These are phyloP conservation scores for Sisor rabdophorus DNA, from an alignment of 2,113 vertebrate species.

Conservation along the genomic window DNA sequence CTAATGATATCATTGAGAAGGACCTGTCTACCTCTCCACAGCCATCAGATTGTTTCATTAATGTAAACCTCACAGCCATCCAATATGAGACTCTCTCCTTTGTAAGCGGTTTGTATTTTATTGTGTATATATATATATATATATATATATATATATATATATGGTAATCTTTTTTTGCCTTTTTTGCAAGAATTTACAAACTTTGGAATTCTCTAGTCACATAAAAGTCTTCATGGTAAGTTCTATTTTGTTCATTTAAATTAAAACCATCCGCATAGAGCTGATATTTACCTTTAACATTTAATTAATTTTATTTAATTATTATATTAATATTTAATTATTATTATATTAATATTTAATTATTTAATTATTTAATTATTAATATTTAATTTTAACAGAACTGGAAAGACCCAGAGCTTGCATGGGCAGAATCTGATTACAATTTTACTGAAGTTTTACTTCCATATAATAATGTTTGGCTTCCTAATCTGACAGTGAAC, in stretches of 20 bases:
- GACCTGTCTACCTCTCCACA: conserved; percentile 57
- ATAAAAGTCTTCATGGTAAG: conserved; percentile 57
- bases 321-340: too few species aligned
- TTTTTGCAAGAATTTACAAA: conserved; percentile 61
- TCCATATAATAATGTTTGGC: conserved; percentile 64
- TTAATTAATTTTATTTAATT: too few species aligned
- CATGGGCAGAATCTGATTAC: conserved; percentile 58
- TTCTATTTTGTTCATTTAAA: not conserved
- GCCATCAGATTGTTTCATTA: conserved; percentile 47
- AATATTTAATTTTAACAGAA: conserved; percentile 45
- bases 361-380: too few species aligned
- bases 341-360: too few species aligned
- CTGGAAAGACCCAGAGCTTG: conserved; percentile 61
- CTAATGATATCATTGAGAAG: conserved; percentile 51
- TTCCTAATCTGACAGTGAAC: conserved; percentile 59
- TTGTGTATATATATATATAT: too few species aligned
- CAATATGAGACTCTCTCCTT: conserved; percentile 64
- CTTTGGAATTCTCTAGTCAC: conserved; percentile 52
- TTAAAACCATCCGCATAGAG: not conserved
- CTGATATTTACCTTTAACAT: conserved; percentile 7
- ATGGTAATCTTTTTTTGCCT: not conserved
- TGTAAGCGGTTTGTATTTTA: conserved; percentile 54
- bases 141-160: too few species aligned
- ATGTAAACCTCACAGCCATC: conserved; percentile 50
- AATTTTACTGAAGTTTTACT: conserved; percentile 48